A percentile compares a stretch with the other conserved stretches of the same genome.
phyloP scores from a whole-genome alignment of 1,140 invertebrate species.

The Sitophilus oryzae region DNA sequence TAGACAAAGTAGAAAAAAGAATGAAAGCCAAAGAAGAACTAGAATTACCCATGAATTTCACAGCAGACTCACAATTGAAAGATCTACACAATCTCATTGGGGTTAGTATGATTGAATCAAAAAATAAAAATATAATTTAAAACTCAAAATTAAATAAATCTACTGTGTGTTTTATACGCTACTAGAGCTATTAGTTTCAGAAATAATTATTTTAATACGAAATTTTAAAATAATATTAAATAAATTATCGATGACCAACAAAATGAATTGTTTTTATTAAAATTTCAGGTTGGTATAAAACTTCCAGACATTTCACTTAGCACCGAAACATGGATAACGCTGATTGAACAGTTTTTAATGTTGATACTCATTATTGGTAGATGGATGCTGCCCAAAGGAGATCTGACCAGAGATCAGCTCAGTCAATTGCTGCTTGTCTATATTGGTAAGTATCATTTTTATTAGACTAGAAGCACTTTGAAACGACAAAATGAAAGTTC shows the following conservation, averaged over 20 bases:
- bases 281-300: constrained; percentile 49
- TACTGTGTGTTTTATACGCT: too few relatives aligned
- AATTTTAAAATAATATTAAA: not conserved
- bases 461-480: not conserved
- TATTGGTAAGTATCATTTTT: constrained; percentile 51
- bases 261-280: too few relatives aligned
- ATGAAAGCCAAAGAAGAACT: constrained; percentile 48
- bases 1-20: constrained; percentile 71
- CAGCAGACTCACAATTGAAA: constrained; percentile 49
- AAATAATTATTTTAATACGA: not conserved
- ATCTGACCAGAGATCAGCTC: constrained; percentile 82
- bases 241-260: too few relatives aligned
- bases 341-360: constrained; percentile 87
- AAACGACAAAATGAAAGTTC: not conserved
- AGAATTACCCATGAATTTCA: constrained; percentile 49
- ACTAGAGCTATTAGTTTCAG: not conserved
- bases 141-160: not conserved
- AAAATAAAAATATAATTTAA: too few relatives aligned
- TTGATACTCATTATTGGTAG: constrained; percentile 79
- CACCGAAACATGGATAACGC: constrained; percentile 74
- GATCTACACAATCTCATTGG: constrained; percentile 54
- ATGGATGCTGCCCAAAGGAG: constrained; percentile 85
- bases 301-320: constrained; percentile 60
- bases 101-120: constrained; percentile 41
- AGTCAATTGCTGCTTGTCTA: constrained; percentile 85